Conservation (phyloP, 2,113 vertebrate genomes). For the Nicator chloris region DNA sequence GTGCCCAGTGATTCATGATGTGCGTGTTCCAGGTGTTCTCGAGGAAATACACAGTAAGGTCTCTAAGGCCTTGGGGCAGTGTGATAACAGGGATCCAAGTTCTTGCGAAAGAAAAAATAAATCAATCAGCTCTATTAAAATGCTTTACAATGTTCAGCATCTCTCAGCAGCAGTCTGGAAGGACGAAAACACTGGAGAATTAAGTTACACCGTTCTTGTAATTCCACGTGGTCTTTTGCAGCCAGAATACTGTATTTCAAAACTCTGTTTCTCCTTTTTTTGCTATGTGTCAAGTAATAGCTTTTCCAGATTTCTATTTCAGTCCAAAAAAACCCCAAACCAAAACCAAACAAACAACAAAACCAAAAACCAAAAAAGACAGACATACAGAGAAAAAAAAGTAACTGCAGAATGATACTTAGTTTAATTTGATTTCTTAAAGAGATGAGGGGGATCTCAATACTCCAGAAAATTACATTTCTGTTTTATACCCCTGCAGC, state of each 20-base stretch:
- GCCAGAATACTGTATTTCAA: neutral
- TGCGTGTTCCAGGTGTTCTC: neutral
- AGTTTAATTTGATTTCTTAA: neutral
- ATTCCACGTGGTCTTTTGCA: neutral
- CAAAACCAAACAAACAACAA: neutral
- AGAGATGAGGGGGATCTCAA: neutral
- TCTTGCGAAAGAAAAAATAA: neutral
- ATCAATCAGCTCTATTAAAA: neutral
- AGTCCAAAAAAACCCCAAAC: neutral
- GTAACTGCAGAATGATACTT: neutral
- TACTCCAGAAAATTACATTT: neutral
- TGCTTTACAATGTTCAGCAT: neutral
- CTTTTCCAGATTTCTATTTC: neutral
- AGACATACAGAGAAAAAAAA: neutral
- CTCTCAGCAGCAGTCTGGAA: neutral
- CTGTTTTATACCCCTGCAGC: neutral
- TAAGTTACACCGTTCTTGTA: neutral
- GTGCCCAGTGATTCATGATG: neutral
- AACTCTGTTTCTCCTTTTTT: neutral
- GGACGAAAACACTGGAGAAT: neutral
- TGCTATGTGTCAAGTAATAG: neutral
- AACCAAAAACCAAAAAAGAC: no score
- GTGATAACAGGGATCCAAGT: neutral
- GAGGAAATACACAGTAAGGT: neutral
- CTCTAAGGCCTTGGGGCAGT: neutral